Conservation (phyloP, 2,888 invertebrate genomes). For the Ochropacha duplaris region DNA sequence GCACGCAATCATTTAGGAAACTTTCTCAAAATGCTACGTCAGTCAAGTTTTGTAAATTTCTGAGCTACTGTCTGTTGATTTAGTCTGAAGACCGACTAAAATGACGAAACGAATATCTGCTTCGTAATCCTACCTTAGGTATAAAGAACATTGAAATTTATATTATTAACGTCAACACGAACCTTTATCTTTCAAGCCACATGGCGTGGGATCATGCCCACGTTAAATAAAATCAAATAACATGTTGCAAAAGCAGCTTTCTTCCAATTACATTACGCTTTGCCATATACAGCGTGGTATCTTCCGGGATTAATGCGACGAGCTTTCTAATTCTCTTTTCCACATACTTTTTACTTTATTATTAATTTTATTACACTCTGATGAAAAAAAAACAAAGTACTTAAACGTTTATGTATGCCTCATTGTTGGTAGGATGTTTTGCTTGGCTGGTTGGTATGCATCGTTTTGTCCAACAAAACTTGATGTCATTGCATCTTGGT, state of each 20-base stretch:
- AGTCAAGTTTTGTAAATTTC: too few species aligned
- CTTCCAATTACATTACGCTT: slow-evolving; percentile 21
- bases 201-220: neutral
- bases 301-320: slow-evolving; percentile 24
- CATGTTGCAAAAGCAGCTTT: slow-evolving; percentile 19
- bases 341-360: slow-evolving; percentile 25
- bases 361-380: neutral
- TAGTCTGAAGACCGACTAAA: too few species aligned
- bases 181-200: neutral
- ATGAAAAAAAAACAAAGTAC: neutral
- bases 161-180: too few species aligned
- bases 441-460: neutral
- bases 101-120: too few species aligned
- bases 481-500: neutral
- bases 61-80: too few species aligned
- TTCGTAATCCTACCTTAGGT: too few species aligned
- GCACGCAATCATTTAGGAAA: too few species aligned
- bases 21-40: too few species aligned
- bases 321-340: slow-evolving; percentile 40
- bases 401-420: neutral
- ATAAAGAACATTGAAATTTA: too few species aligned
- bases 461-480: neutral
- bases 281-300: slow-evolving; percentile 20
- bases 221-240: neutral
- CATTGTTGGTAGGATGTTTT: neutral